phyloP scores from a whole-genome alignment of 1,140 invertebrate species.

The Mamestra configurata region DNA sequence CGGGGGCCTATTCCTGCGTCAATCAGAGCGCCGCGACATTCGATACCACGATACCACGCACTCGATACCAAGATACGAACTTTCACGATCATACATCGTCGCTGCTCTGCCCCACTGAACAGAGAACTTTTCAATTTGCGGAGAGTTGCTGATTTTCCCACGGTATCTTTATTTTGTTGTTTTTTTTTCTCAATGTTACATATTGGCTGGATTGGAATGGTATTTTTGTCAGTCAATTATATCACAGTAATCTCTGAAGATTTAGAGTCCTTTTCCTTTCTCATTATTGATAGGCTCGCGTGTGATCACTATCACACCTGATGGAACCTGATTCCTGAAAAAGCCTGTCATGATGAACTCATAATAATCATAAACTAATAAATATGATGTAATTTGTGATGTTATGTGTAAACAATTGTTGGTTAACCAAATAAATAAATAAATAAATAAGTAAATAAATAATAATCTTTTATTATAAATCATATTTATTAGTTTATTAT shows the following conservation, averaged over 20 bases:
- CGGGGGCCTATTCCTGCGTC: slow-evolving; percentile 13
- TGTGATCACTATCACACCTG: too few relatives aligned
- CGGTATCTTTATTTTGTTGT: slow-evolving; percentile 12
- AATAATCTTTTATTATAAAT: too few relatives aligned
- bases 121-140: slow-evolving; percentile 1
- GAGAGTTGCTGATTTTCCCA: slow-evolving; percentile 14
- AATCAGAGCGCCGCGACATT: slow-evolving; percentile 16
- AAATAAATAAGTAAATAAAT: too few relatives aligned
- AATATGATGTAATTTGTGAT: too few relatives aligned
- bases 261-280: too few relatives aligned
- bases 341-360: too few relatives aligned
- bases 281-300: too few relatives aligned
- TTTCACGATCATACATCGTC: slow-evolving; percentile 7
- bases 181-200: slow-evolving; percentile 6
- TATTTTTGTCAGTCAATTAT: neutral
- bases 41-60: slow-evolving; percentile 6
- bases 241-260: neutral
- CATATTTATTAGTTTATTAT: too few relatives aligned
- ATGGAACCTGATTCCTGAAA: too few relatives aligned
- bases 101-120: neutral
- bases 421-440: too few relatives aligned
- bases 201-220: neutral
- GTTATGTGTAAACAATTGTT: too few relatives aligned
- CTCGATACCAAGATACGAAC: slow-evolving; percentile 19
- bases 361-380: too few relatives aligned